A percentile compares a stretch with the other conserved stretches of the same genome.
Conservation (phyloP, 2,888 invertebrate genomes). For the Carterocephalus palaemon region DNA sequence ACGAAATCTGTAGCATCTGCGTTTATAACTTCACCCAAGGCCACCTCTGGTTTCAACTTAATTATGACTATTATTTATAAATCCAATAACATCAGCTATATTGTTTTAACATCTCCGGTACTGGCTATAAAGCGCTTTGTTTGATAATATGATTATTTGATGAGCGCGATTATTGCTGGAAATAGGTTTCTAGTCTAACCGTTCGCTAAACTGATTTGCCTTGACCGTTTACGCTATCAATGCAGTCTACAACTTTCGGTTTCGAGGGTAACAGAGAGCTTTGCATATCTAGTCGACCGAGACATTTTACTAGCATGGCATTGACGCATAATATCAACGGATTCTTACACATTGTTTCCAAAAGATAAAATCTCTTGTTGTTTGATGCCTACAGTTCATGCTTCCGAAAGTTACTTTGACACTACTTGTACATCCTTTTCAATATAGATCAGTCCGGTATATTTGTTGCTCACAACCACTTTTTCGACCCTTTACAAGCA, state of each 20-base stretch:
- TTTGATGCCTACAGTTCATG: neutral
- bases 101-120: neutral
- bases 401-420: neutral
- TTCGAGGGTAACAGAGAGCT: conserved; percentile 55
- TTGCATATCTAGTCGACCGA: conserved; percentile 38
- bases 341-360: neutral
- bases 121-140: neutral
- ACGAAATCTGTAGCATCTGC: conserved; percentile 53
- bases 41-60: conserved; percentile 31
- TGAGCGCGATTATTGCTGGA: conserved; percentile 4
- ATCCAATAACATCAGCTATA: neutral
- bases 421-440: neutral
- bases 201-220: conserved; percentile 51
- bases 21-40: conserved; percentile 31
- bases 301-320: conserved; percentile 16
- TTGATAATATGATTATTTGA: neutral
- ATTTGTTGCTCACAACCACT: conserved; percentile 22
- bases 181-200: conserved; percentile 30
- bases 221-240: conserved; percentile 59
- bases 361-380: neutral
- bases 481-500: conserved; percentile 23
- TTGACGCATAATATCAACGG: neutral
- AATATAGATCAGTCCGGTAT: conserved; percentile 17
- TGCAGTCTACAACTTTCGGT: conserved; percentile 59
- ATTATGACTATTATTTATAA: conserved; percentile 14